Base-by-base conservation (phyloP, 2,797 vertebrate species). In the Loris lydekkerianus region DNA sequence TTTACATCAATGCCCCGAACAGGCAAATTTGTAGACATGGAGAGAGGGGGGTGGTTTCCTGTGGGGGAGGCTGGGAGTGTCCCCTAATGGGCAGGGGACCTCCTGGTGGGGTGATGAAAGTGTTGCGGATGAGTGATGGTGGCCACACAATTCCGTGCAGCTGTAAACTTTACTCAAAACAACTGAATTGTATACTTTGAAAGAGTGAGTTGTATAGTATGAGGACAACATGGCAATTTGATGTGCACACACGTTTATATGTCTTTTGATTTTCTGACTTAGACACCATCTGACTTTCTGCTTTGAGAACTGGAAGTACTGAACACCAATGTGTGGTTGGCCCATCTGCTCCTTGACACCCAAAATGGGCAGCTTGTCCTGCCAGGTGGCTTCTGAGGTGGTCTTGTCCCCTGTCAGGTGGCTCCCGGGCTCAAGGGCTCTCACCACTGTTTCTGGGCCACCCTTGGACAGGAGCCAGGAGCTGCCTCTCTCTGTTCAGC, bases 331-430 rank as follows among this genome's bases (percentile, higher is more conserved):
- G 49, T 29, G 60, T 9, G 37, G 46, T 67, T 14, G 43, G 60
- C 29, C 27, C 4, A 0, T 11, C 61, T 21, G 14, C 6, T 82
- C 29, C 63, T n/a, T 6, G 0, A 17, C 1, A 13, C n/a, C 43
- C 1, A 6, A 56, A 56, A 56, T 5, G 1, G 40, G 1, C 53
- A 8, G 53, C 53, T 17, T 56, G 85, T 75, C 69, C 86, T 88
- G 29, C 34, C 56, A 34, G 78, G 29, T 29, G 67, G 40, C 31
- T 43, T 5, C 88, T 1, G 5, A 13, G 76, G 21, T 2, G 3
- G 29, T 23, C 40, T 40, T 29, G 25, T 69, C 21, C 23, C 65
- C 65, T 29, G 70, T 31, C 46, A 18, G 83, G 46, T 37, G 23
- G 49, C 65, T 75, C 46, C 21, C n/a, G 34, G 63, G n/a, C 63